Evolutionary conservation across 2,797 vertebrate species (phyloP), one percentile per base, ranked within the genome.

Genomic region (Erithacus rubecula): DNA sequence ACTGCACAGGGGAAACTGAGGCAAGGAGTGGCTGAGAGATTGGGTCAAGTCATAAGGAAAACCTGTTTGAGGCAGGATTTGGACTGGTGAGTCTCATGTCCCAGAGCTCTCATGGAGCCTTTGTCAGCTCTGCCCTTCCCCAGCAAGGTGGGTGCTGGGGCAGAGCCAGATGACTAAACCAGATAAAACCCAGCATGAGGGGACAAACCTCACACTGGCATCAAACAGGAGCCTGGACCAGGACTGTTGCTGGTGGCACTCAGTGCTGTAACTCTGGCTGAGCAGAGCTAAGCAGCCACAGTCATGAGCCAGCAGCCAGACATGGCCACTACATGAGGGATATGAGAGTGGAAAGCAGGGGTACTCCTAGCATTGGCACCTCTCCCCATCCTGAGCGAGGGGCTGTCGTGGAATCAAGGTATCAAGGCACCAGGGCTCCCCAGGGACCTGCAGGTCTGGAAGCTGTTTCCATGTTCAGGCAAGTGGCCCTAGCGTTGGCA

Each of bases 351-450:
- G 53, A 79, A 82, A 68, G 41, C n/a, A 59, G 4, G 2, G 17
- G 37, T 34, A 23, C 26, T 30, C 30, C 43, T 41, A 70, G 55
- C 37, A 84, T 55, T 75, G 83, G 68, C 43, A 47, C 37, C 41
- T 62, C 52, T 68, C 13, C 34, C 8, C 3, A 5, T 7, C 32
- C 36, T 19, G 13, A 22, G 10, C 0, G 0, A 71, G 34, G 37
- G 21, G 30, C 10, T 0, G 0, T 10, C 10, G 76, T 87, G 63
- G 2, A 15, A 30, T 24, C 52, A 62, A 55, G 83, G 49, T 15
- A 29, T 24, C 47, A 49, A 63, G 87, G 49, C 55, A 44, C 5
- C 16, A 1, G 71, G 13, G 46, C 44, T 85, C 44, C 56, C 26
- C 64, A 22, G 26, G 16, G 15, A 37, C 37, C 26, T 39, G 69